These are phyloP conservation scores for Cyprinella venusta DNA, from an alignment of 2,797 vertebrate species.

Conservation along the genomic window DNA sequence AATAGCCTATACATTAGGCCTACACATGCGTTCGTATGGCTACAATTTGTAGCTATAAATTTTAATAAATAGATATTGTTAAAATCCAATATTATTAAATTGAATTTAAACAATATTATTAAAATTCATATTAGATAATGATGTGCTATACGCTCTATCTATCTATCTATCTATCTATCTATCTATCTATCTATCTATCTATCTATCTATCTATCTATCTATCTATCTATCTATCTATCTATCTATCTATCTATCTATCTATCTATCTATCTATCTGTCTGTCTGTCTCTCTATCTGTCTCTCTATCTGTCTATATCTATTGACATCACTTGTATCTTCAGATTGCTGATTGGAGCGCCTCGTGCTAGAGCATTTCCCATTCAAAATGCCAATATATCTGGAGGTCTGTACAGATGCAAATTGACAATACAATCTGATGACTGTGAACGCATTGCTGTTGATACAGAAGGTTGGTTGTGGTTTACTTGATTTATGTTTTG, in stretches of 20 bases:
- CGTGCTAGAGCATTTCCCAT: constrained; percentile 72
- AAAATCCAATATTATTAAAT: too few relatives aligned
- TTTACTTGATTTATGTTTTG: background rate
- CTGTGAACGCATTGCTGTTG: constrained; percentile 82
- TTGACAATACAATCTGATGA: constrained; percentile 70
- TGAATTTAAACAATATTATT: background rate
- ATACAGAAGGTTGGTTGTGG: constrained; percentile 79
- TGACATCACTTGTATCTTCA: constrained; percentile 58
- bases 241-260: too few relatives aligned
- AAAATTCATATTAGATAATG: background rate
- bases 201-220: too few relatives aligned
- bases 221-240: too few relatives aligned
- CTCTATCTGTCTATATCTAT: background rate
- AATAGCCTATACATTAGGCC: too few relatives aligned
- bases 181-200: too few relatives aligned
- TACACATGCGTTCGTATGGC: background rate
- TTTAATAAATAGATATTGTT: too few relatives aligned
- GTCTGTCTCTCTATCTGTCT: background rate
- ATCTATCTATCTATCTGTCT: background rate
- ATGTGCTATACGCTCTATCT: background rate
- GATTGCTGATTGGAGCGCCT: constrained; percentile 89
- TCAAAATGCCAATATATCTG: constrained; percentile 83
- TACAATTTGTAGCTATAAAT: background rate
- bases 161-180: too few relatives aligned
- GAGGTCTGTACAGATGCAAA: constrained; percentile 87